Evolutionary conservation across 1,140 invertebrate genomes (phyloP), one percentile per base, ranked within the genome.

Genomic region (Papilio glaucus): DNA sequence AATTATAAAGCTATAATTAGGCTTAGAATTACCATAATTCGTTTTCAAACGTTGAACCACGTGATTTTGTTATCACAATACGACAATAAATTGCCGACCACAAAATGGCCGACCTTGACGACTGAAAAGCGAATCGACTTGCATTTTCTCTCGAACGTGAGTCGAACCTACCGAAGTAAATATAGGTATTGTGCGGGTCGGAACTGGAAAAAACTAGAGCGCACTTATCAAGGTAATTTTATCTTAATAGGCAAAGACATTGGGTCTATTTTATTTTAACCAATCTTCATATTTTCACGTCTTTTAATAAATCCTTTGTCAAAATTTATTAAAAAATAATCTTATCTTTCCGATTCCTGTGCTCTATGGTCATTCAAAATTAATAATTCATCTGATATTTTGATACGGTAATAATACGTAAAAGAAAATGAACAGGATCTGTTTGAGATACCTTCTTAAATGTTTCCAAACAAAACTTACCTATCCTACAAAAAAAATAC

Each of bases 61-160:
- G 62, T 39, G 62, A 65, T 12, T 65, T 65, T 21, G 62, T 65
- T 41, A 65, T 65, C 33, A 39, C 62, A 21, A 38, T 39, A 37
- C 18, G 21, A 39, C 62, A 39, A 65, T 65, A 41, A 65, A 65
- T 57, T 41, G 62, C 62, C 37, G 21, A 65, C 15, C 15, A 65
- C 33, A 41, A 39, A 65, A 39, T 39, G 33, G 37, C 29, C 62
- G 37, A 39, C 62, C 62, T 65, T 65, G 62, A 65, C 29, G 9
- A 18, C 62, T 65, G 29, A 39, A 38, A 65, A 65, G 33, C 49
- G 26, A 62, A 62, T 15, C 26, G 9, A 65, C 37, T 65, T 39
- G 37, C 62, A 37, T 39, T 65, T 65, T 65, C 62, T 65, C 62
- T 10, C 4, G 15, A 38, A 6, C 33, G 62, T 65, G 15, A 38